Conservation (phyloP, 2,113 vertebrate genomes). For the Aviceda subcristata region DNA sequence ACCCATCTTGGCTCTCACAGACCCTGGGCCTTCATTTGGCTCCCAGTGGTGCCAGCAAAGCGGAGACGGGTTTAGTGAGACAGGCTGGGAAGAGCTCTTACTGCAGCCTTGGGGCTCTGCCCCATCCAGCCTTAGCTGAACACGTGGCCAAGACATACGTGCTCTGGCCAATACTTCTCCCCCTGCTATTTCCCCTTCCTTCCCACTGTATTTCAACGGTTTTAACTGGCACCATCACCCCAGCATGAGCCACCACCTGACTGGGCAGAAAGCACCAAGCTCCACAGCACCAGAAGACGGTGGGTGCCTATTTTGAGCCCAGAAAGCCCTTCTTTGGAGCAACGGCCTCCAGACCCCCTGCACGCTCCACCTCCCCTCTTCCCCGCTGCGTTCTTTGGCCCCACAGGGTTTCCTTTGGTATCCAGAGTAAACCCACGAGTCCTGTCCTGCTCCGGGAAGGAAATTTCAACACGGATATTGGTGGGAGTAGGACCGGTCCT, state of each 20-base stretch:
- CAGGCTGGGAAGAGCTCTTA: not conserved
- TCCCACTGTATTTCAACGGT: not conserved
- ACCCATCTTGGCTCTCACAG: not conserved
- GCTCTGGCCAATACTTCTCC: not conserved
- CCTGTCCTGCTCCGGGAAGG: not conserved
- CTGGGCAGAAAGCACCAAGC: not conserved
- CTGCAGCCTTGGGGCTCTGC: not conserved
- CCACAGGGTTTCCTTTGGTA: not conserved
- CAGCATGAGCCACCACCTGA: not conserved
- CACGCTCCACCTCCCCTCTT: not conserved
- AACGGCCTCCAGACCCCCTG: not conserved
- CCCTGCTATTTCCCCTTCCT: not conserved
- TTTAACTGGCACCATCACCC: not conserved
- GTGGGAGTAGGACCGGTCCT: not conserved
- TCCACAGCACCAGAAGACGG: not conserved
- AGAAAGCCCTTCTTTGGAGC: not conserved
- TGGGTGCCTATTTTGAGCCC: not conserved
- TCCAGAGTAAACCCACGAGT: not conserved
- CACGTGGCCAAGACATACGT: fast-evolving
- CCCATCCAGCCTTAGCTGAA: not conserved
- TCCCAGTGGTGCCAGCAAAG: not conserved
- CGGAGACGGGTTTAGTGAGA: not conserved
- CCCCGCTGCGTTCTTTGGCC: not conserved
- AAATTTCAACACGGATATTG: fast-evolving
- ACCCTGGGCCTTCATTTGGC: not conserved